Evolutionary conservation across 2,113 vertebrate species (phyloP).

Genomic region (Mormoops blainvillei): DNA sequence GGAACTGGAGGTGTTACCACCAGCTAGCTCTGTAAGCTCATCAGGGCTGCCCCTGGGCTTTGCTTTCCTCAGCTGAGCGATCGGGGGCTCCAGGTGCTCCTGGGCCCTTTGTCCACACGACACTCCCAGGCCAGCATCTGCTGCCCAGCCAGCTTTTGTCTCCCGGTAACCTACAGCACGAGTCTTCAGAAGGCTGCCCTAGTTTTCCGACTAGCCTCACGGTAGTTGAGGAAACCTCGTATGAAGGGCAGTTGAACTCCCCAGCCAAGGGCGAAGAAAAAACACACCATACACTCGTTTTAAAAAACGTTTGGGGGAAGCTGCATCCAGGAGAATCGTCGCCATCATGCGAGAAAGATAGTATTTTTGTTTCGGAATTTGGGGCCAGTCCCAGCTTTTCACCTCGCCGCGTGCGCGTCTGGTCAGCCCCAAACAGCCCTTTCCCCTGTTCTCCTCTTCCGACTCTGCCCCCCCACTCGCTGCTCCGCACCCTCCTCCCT

Average conservation of each 20-base stretch:
- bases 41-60: not conserved
- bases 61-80: not conserved
- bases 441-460: not conserved
- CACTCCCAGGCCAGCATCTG: too few relatives aligned
- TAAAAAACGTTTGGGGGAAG: not conserved
- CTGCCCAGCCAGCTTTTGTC: not conserved
- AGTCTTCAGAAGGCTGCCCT: not conserved
- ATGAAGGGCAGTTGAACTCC: not conserved
- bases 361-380: not conserved
- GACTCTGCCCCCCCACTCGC: not conserved
- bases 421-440: not conserved
- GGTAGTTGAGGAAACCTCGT: too few relatives aligned
- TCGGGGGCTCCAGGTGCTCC: not conserved
- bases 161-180: too few relatives aligned
- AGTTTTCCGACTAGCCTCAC: not conserved
- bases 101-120: rapidly evolving
- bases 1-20: not conserved
- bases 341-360: not conserved
- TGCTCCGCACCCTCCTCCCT: not conserved
- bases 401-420: rapidly evolving
- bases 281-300: not conserved
- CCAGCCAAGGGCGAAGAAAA: not conserved
- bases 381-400: not conserved
- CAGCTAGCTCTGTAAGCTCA: not conserved
- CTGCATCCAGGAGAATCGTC: not conserved